Conservation (phyloP, 2,113 vertebrate genomes). For the Myrmecobius fasciatus region DNA sequence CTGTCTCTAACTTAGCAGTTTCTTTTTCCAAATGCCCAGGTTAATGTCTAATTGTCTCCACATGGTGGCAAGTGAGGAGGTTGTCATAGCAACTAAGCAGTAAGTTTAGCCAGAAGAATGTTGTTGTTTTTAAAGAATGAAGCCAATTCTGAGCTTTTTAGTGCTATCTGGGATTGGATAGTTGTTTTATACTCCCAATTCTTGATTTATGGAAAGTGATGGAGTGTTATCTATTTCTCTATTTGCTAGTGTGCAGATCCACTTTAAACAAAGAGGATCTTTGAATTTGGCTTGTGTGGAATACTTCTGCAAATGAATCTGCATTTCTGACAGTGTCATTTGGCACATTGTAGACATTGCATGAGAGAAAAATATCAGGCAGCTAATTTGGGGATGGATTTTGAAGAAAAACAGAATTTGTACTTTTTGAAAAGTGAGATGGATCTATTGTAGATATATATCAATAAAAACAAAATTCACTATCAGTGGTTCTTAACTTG, state of each 20-base stretch:
- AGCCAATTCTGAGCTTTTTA: conserved; percentile 78
- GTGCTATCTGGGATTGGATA: conserved; percentile 72
- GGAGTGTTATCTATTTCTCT: conserved; percentile 60
- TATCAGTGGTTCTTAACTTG: too few relatives aligned
- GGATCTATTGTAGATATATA: not conserved
- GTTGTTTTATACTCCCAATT: conserved; percentile 71
- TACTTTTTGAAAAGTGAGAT: conserved; percentile 56
- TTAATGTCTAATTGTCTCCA: conserved; percentile 80
- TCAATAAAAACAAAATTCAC: not conserved
- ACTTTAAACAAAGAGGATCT: conserved; percentile 19
- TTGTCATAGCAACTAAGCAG: conserved; percentile 76
- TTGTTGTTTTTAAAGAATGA: conserved; percentile 78
- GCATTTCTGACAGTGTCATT: conserved; percentile 19
- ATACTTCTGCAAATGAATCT: conserved; percentile 57
- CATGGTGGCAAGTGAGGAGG: conserved; percentile 67
- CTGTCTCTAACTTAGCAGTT: conserved; percentile 66
- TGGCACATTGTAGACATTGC: conserved; percentile 42
- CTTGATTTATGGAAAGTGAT: conserved; percentile 65
- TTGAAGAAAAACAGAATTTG: conserved; percentile 30
- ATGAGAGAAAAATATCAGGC: conserved; percentile 52
- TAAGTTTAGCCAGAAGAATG: conserved; percentile 77
- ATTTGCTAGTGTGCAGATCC: conserved; percentile 55
- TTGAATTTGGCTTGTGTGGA: not conserved
- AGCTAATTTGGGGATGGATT: conserved; percentile 23
- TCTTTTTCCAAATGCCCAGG: conserved; percentile 71